phyloP scores from a whole-genome alignment of 1,140 invertebrate species.

The Phortica variegata region DNA sequence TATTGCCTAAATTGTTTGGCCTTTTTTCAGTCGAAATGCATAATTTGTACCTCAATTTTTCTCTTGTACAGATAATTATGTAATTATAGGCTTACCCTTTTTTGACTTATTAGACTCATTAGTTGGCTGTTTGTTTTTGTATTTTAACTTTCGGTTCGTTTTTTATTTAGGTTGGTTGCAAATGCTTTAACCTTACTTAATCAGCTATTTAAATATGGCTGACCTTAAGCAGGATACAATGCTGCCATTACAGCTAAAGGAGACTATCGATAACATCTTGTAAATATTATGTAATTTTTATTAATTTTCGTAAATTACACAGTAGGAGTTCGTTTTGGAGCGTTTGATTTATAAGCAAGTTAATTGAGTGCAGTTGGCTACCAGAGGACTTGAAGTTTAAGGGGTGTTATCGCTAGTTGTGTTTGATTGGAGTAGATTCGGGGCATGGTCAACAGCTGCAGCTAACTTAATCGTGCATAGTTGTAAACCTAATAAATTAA shows the following conservation, averaged over 20 bases:
- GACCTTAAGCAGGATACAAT: conserved; percentile 15
- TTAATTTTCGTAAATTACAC: conserved; percentile 44
- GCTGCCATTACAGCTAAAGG: conserved; percentile 20
- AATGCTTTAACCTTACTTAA: conserved; percentile 27
- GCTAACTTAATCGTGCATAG: too few species aligned
- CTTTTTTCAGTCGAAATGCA: conserved; percentile 8
- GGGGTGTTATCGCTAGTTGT: not conserved
- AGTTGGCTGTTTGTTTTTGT: conserved; percentile 16
- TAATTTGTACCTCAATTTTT: conserved; percentile 11
- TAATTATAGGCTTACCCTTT: conserved; percentile 54
- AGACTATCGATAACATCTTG: conserved; percentile 46
- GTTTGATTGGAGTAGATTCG: conserved; percentile 21
- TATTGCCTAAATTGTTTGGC: conserved; percentile 41
- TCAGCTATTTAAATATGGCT: conserved; percentile 44
- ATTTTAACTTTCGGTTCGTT: not conserved
- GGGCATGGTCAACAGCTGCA: too few species aligned
- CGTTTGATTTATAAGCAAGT: conserved; percentile 47
- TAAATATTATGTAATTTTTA: conserved; percentile 53
- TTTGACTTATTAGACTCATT: conserved; percentile 52
- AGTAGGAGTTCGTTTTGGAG: conserved; percentile 33
- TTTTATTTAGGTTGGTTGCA: not conserved
- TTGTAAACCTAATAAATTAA: too few species aligned
- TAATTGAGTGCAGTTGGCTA: conserved; percentile 30
- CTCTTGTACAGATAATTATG: conserved; percentile 31
- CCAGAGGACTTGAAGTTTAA: too few species aligned